Base-by-base conservation (phyloP, 2,113 vertebrate species). In the Pteropus alecto region DNA sequence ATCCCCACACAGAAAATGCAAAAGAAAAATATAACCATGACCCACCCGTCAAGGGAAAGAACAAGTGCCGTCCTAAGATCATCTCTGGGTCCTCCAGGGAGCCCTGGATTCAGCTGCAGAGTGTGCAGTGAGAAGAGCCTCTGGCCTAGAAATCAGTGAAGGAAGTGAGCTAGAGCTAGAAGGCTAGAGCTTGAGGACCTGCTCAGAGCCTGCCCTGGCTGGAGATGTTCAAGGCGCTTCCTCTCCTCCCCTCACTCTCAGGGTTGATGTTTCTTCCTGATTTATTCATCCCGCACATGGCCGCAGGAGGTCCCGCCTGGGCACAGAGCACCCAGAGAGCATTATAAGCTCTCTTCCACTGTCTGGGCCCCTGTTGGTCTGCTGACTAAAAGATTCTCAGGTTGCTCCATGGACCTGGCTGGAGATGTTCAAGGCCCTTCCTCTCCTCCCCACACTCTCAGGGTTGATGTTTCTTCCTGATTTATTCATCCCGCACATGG, bases 1-100 rank as follows among this genome's bases (percentile, higher is more conserved):
- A 77, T 61, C 41, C 16, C 73, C 21, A 48, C 13, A 60, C 54
- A 93, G 71, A 94, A 94, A 82, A 93, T 16, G 43, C 85, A 54
- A 43, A 84, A 78, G 85, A 65, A 70, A 93, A 63, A 41, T 11
- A 43, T 9, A 73, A 30, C 70, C 70, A 30, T 1, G 1, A 13
- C 6, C 56, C 56, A 46, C 30, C 43, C 76, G 30, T 79, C 61
- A 41, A 21, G 35, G 78, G 15, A 86, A 74, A 77, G 10, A 84
- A 46, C 1, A 13, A 24, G 14, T 1, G 0, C 28, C 68, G 68
- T 97, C 3, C 2, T 78, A 67, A 63, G 51, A 5, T n/a, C 3
- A 0, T 41, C 4, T 70, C 4, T 21, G 43, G 73, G n/a, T 79
- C 74, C 56, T 87, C 22, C 7, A 28, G 63, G 43, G 63, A 82